Base-by-base conservation (phyloP, 2,888 invertebrate genomes). In the Lithodes maja region DNA sequence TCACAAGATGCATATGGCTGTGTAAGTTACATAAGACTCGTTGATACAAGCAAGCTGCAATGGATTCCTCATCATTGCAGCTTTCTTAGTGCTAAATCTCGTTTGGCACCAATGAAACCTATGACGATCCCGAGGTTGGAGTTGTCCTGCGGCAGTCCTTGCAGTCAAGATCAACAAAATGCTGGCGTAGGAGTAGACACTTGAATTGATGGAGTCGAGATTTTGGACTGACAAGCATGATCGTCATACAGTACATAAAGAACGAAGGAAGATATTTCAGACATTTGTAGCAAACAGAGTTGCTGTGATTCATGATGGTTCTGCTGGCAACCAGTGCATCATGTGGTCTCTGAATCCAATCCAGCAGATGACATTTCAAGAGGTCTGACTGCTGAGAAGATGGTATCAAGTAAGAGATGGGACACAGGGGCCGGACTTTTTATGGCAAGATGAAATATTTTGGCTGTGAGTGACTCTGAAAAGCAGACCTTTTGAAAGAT, bases 141-240 rank as follows among this genome's bases (percentile, higher is more conserved):
- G 49, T 2, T 17, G 49, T 33, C n/a, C n/a, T 9, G 17, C 54
- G 9, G 17, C 54, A 49, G 55, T 54, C 2, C 2, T 9, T 3
- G 81, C 55, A 81, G 81, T 33, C 5, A 61, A n/a, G 17, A n/a
- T 71, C n/a, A 71, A 71, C 71, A 71, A n/a, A 15, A 9, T 71
- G 71, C 17, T 71, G 71, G n/a, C 12, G 15, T 15, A n/a, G n/a
- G 71, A 71, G n/a, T n/a, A 1, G 17, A 71, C 71, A 7, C 7
- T 61, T 0, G 71, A 71, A n/a, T 71, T 71, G 17, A 9, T n/a
- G 71, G 12, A 71, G n/a, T n/a, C 68, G 49, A 82, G 3, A 12
- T 82, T 33, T 49, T 82, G 82, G 82, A 53, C 82, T 82, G 82
- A 82, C 49, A 68, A 68, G 49, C 68, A 82, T 82, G 82, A 82